Conservation (phyloP, 2,888 invertebrate species). For the Desoria tigrina region DNA sequence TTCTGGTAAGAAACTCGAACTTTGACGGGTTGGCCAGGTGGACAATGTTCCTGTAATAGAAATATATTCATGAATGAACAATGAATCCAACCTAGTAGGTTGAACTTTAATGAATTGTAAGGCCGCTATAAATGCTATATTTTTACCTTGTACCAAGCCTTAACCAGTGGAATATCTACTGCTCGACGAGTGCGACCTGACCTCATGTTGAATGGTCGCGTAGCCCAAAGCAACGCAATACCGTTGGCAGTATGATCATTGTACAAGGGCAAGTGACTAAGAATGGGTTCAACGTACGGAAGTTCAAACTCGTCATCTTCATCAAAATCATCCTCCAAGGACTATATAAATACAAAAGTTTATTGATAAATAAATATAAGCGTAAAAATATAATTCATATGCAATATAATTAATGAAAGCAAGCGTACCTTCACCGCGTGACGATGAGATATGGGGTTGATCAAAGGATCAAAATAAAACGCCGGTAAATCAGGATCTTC, state of each 20-base stretch:
- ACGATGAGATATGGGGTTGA: constrained; percentile 97
- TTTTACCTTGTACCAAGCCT: constrained; percentile 82
- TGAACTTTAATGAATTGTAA: neutral
- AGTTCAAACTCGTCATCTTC: constrained; percentile 93
- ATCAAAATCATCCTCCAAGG: constrained; percentile 62
- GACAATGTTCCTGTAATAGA: constrained; percentile 71
- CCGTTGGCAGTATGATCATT: constrained; percentile 99
- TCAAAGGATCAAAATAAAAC: constrained; percentile 98
- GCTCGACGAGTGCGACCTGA: constrained; percentile 92
- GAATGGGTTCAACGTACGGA: constrained; percentile 85
- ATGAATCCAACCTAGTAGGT: neutral
- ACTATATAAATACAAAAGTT: constrained; percentile 18
- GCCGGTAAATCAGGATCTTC: constrained; percentile 99
- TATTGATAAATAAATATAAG: neutral
- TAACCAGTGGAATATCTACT: constrained; percentile 95
- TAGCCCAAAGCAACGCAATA: constrained; percentile 94
- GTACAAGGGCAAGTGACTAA: constrained; percentile 93
- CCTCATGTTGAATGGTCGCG: constrained; percentile 94
- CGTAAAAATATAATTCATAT: too few species aligned
- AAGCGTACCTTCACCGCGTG: constrained; percentile 73
- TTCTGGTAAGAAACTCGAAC: constrained; percentile 99
- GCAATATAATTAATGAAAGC: neutral
- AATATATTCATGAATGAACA: constrained; percentile 1
- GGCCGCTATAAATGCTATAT: constrained; percentile 55
- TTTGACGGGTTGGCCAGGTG: constrained; percentile 96